These are phyloP conservation scores for Sebastes hubbsi DNA, from an alignment of 2,797 vertebrate species.

Conservation along the genomic window DNA sequence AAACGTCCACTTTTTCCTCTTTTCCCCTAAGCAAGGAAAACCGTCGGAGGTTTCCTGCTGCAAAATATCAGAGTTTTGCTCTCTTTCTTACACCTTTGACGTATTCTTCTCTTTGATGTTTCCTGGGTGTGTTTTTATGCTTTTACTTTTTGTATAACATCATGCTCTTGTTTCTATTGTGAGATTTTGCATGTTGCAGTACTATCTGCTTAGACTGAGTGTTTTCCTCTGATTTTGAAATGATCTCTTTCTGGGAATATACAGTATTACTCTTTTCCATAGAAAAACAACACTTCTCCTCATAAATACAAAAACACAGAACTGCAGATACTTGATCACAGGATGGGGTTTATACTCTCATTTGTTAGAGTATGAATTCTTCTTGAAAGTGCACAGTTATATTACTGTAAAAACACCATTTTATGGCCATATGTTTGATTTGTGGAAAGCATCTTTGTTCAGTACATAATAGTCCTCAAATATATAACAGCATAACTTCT, in stretches of 20 bases:
- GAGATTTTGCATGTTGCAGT: constrained; percentile 35
- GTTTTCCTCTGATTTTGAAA: constrained; percentile 5
- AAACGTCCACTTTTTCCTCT: constrained; percentile 54
- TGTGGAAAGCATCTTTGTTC: not conserved
- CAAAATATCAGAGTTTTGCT: constrained; percentile 40
- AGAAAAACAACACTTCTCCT: not conserved
- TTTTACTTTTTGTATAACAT: constrained; percentile 17
- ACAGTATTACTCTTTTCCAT: not conserved
- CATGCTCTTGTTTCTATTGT: constrained; percentile 33
- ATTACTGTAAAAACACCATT: not conserved
- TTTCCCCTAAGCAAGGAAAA: constrained; percentile 37
- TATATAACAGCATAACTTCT: not conserved
- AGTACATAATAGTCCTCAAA: not conserved
- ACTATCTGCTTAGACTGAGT: not conserved
- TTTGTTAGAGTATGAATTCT: not conserved
- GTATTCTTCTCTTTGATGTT: constrained; percentile 44
- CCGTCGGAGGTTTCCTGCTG: constrained; percentile 32
- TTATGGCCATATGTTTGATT: not conserved
- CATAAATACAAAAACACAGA: not conserved
- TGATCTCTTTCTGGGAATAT: not conserved
- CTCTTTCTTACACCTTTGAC: constrained; percentile 30
- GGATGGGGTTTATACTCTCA: not conserved
- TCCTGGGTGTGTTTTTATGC: constrained; percentile 27
- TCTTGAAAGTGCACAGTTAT: not conserved
- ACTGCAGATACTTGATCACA: not conserved